A percentile compares a stretch with the other conserved stretches of the same genome.
Conservation (phyloP, 1,140 invertebrate species). For the Rhopalosiphum padi region DNA sequence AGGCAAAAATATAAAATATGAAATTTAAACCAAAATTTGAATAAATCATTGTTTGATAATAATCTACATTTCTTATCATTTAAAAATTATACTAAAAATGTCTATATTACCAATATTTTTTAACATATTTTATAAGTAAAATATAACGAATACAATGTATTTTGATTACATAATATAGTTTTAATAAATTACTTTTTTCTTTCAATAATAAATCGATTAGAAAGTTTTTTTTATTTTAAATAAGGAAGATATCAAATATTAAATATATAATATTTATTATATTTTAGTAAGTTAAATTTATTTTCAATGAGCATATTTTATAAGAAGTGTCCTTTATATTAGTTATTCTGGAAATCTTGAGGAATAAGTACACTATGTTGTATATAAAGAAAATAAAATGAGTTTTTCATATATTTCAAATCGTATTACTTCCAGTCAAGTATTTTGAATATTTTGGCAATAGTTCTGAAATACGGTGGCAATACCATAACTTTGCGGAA, state of each 20-base stretch:
- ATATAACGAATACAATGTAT: neutral
- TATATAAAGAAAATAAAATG: neutral
- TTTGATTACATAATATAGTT: neutral
- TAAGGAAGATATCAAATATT: neutral
- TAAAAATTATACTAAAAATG: neutral
- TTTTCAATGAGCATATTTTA: neutral
- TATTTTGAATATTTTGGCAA: slow-evolving; percentile 37
- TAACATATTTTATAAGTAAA: neutral
- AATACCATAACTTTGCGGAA: neutral
- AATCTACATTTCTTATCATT: neutral
- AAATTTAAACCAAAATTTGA: neutral
- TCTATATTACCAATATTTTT: neutral
- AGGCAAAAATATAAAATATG: neutral
- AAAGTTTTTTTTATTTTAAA: neutral
- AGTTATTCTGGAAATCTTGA: neutral
- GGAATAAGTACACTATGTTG: neutral
- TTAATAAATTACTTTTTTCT: neutral
- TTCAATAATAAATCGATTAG: neutral
- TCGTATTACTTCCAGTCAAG: slow-evolving; percentile 1
- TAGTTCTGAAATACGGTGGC: slow-evolving; percentile 4
- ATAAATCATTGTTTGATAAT: neutral
- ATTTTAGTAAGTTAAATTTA: neutral
- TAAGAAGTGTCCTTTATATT: neutral
- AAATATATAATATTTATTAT: neutral
- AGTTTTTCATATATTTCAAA: slow-evolving; percentile 31